A percentile compares a stretch with the other conserved stretches of the same genome.
phyloP scores from a whole-genome alignment of 1,140 invertebrate genomes.

The Acromyrmex echinatior region DNA sequence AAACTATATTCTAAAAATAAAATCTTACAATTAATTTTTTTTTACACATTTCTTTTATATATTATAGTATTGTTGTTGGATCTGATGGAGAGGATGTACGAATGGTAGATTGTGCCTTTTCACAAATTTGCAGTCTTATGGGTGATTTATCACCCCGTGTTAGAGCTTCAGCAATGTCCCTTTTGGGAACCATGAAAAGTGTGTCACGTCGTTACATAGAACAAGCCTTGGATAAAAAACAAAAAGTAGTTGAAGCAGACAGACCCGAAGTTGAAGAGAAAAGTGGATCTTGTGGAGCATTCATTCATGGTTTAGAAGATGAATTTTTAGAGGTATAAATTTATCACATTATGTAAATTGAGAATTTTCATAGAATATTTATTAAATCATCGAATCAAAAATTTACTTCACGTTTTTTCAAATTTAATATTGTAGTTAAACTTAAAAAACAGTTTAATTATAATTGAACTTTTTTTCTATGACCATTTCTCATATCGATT shows the following conservation, averaged over 20 bases:
- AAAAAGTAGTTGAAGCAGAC: constrained; percentile 97
- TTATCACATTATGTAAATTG: not conserved
- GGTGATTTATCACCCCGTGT: constrained; percentile 97
- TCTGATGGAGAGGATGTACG: constrained; percentile 92
- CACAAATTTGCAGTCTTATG: constrained; percentile 96
- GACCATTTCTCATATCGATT: not conserved
- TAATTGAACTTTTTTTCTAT: not conserved
- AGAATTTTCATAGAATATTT: constrained; percentile 13
- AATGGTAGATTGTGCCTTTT: constrained; percentile 98
- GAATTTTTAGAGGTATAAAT: constrained; percentile 94
- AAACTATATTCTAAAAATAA: constrained; percentile 21
- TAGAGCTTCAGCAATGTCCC: constrained; percentile 92
- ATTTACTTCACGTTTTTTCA: not conserved
- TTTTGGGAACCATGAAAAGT: constrained; percentile 94
- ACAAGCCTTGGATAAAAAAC: constrained; percentile 99
- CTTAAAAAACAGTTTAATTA: not conserved
- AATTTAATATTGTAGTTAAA: too few species aligned
- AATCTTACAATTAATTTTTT: constrained; percentile 29
- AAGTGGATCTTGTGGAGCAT: constrained; percentile 98
- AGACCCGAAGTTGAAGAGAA: constrained; percentile 88
- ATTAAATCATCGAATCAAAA: not conserved
- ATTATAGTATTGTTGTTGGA: constrained; percentile 89
- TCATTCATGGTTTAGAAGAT: constrained; percentile 99
- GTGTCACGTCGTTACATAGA: constrained; percentile 96
- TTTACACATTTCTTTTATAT: constrained; percentile 21